Percentiles rank a stretch among this genome's conserved stretches.
These are phyloP conservation scores for Argya squamiceps DNA, from an alignment of 2,797 vertebrate genomes.

Conservation along the genomic window DNA sequence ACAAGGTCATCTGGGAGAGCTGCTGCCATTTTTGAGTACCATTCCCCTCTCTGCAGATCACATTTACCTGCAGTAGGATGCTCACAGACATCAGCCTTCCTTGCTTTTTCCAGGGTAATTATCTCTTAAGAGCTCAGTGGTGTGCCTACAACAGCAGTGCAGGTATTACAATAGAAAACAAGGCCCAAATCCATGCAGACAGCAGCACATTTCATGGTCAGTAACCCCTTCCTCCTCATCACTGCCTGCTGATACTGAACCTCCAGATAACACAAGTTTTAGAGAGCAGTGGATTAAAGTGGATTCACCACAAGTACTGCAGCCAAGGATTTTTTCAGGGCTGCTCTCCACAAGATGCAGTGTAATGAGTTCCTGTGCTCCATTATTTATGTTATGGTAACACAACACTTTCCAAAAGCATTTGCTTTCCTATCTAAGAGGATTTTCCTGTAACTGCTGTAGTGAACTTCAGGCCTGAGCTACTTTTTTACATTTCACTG, in stretches of 20 bases:
- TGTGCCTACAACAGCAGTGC: not conserved
- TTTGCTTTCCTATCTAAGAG: not conserved
- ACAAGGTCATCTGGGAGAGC: not conserved
- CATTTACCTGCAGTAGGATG: not conserved
- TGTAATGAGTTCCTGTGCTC: not conserved
- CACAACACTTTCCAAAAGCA: not conserved
- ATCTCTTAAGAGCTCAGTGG: not conserved
- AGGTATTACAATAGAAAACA: not conserved
- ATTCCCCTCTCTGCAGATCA: not conserved
- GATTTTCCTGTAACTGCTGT: not conserved
- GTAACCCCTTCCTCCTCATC: not conserved
- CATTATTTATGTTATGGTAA: not conserved
- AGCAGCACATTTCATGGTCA: not conserved
- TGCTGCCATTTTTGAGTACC: not conserved
- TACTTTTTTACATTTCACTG: not conserved
- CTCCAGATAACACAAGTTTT: not conserved
- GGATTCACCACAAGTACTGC: not conserved
- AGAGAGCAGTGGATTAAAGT: not conserved
- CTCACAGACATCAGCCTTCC: not conserved
- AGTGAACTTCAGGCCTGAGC: not conserved
- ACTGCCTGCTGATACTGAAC: not conserved
- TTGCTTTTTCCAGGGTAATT: not conserved
- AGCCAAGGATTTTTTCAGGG: not conserved
- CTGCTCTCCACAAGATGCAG: not conserved
- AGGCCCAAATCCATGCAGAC: not conserved